These are phyloP conservation scores for Sinocyclocheilus grahami DNA, from an alignment of 2,113 vertebrate species.

Conservation along the genomic window DNA sequence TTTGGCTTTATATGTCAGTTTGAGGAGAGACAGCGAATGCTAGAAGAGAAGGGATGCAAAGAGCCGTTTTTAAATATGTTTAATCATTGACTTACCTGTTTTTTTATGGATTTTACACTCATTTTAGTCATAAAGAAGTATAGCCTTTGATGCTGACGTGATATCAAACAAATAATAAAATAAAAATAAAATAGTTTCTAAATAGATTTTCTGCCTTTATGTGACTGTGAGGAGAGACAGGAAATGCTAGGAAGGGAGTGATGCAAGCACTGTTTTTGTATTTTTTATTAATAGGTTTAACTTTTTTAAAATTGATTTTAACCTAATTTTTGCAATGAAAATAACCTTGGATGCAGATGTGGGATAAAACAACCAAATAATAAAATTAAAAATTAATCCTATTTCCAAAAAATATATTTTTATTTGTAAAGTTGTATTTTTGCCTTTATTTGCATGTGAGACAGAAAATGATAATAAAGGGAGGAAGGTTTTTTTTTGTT, in stretches of 20 bases:
- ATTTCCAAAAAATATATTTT: no score
- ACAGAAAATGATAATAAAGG: background rate
- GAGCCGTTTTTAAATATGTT: background rate
- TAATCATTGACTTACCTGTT: background rate
- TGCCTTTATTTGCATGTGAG: no score
- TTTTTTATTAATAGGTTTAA: no score
- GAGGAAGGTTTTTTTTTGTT: background rate
- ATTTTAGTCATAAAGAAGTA: background rate
- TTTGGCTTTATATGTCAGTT: no score
- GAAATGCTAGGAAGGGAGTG: background rate
- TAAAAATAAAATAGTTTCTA: no score
- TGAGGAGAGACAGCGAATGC: background rate
- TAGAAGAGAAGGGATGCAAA: background rate
- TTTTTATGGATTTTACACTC: background rate
- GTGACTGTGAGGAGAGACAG: background rate
- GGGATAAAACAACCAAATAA: background rate
- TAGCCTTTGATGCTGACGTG: background rate
- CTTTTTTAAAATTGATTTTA: background rate
- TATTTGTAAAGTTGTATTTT: no score
- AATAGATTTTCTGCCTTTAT: background rate
- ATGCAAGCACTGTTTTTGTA: no score
- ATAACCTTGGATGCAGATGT: background rate
- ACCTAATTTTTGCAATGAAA: no score
- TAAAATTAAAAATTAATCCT: background rate
- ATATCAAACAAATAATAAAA: background rate